These are phyloP conservation scores for Aurelia sp. DNA, from an alignment of 30 jellyfish, hydroid and myxozoan species.

Conservation along the genomic window DNA sequence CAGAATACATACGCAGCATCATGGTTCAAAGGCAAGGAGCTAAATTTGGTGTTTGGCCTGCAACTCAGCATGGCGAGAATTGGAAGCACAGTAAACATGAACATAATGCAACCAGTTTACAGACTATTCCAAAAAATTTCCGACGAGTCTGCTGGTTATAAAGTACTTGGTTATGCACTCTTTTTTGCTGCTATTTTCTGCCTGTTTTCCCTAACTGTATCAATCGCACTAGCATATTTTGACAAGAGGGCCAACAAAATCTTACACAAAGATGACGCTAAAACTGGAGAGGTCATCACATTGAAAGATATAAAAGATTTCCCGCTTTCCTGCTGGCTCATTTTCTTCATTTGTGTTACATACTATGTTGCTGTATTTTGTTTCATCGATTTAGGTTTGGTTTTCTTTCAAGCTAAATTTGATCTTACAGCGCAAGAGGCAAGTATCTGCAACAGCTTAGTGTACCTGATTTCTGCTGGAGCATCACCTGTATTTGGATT, in stretches of 20 bases:
- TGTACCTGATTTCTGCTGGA: constrained; percentile 93
- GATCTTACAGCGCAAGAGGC: constrained; percentile 59
- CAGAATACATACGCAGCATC: constrained; percentile 96
- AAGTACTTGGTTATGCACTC: constrained; percentile 80
- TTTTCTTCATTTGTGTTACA: constrained; percentile 88
- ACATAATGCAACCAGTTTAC: constrained; percentile 90
- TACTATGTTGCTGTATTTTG: constrained; percentile 97
- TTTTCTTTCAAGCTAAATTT: constrained; percentile 80
- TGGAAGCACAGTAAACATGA: constrained; percentile 98
- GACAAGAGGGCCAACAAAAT: constrained; percentile 91
- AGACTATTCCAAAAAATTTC: constrained; percentile 10
- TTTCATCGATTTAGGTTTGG: constrained; percentile 92
- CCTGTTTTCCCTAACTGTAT: constrained; percentile 74
- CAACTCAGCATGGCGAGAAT: constrained; percentile 95
- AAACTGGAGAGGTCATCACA: constrained; percentile 91
- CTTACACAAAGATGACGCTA: constrained; percentile 80
- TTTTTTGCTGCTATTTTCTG: constrained; percentile 77
- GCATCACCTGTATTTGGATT: constrained; percentile 97
- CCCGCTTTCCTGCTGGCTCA: constrained; percentile 96
- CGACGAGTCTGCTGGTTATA: constrained; percentile 29
- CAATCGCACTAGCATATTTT: constrained; percentile 73
- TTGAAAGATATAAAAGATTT: constrained; percentile 89
- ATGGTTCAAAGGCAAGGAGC: constrained; percentile 95
- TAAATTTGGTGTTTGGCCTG: constrained; percentile 92
- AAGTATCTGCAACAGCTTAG: constrained; percentile 89